Percentiles rank a stretch among this genome's conserved stretches.
Evolutionary conservation across 2,113 vertebrate species (phyloP).

Genomic region (Neofelis nebulosa): DNA sequence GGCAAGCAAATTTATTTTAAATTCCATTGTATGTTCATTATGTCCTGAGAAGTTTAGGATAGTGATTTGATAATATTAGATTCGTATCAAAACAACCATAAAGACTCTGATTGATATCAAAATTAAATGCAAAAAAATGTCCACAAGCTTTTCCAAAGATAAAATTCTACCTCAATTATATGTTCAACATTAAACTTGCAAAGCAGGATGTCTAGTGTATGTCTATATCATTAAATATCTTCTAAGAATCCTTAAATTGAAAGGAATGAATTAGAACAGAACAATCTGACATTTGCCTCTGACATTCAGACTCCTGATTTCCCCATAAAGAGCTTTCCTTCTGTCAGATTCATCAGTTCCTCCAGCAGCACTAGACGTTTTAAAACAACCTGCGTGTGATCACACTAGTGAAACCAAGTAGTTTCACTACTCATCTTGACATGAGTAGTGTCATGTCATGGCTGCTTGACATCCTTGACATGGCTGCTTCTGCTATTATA

Average conservation of each 20-base stretch:
- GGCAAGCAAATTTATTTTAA: constrained; percentile 42
- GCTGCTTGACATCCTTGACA: background rate
- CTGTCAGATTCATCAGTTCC: background rate
- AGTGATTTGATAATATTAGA: constrained; percentile 15
- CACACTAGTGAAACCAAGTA: constrained; percentile 33
- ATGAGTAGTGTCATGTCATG: background rate
- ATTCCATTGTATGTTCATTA: constrained; percentile 25
- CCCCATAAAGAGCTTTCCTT: background rate
- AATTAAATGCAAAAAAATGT: background rate
- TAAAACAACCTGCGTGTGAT: constrained; percentile 42
- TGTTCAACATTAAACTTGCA: constrained; percentile 1
- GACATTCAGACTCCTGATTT: constrained; percentile 25
- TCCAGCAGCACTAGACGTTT: background rate
- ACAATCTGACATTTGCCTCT: constrained; percentile 32
- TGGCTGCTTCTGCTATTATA: background rate
- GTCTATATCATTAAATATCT: background rate
- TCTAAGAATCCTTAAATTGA: constrained; percentile 29
- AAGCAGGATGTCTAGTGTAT: background rate
- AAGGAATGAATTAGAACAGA: constrained; percentile 12
- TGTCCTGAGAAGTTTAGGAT: background rate
- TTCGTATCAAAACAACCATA: constrained; percentile 37
- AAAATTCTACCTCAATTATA: constrained; percentile 11
- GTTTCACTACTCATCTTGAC: background rate
- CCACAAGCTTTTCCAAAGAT: background rate
- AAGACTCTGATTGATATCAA: background rate